These are phyloP conservation scores for Pseudorectes ferrugineus DNA, from an alignment of 2,113 vertebrate genomes.

Conservation along the genomic window DNA sequence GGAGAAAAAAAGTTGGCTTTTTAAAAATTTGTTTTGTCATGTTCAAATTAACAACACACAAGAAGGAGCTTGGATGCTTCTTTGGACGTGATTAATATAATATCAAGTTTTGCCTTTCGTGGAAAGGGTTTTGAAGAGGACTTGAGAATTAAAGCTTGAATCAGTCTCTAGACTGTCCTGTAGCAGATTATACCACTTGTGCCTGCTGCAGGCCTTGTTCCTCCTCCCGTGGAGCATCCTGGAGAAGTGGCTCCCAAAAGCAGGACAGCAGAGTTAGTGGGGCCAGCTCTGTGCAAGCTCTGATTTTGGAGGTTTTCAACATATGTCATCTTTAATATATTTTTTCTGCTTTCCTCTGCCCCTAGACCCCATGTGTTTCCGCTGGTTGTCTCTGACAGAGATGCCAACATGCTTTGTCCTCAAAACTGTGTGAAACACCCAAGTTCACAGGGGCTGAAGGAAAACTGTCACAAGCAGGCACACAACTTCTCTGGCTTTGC, in stretches of 20 bases:
- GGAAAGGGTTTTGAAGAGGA: neutral
- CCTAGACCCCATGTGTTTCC: neutral
- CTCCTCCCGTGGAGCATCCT: neutral
- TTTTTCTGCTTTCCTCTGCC: neutral
- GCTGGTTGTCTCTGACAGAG: neutral
- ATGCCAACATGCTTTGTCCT: neutral
- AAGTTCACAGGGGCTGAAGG: neutral
- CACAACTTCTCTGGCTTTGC: neutral
- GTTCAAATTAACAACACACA: neutral
- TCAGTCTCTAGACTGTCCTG: neutral
- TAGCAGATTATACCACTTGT: neutral
- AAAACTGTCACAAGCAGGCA: neutral
- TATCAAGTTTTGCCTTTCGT: neutral
- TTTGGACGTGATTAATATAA: neutral
- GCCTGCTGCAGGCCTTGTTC: neutral
- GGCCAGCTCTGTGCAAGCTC: neutral
- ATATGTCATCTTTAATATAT: neutral
- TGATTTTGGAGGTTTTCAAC: neutral
- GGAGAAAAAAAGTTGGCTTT: fast-evolving
- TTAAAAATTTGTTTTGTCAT: no score
- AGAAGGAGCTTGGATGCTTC: neutral
- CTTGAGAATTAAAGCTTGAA: neutral
- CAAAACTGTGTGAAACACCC: neutral
- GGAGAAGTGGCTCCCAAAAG: neutral
- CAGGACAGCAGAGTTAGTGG: neutral